Evolutionary conservation across 2,113 vertebrate genomes (phyloP).

Genomic region (Craseonycteris thonglongyai): DNA sequence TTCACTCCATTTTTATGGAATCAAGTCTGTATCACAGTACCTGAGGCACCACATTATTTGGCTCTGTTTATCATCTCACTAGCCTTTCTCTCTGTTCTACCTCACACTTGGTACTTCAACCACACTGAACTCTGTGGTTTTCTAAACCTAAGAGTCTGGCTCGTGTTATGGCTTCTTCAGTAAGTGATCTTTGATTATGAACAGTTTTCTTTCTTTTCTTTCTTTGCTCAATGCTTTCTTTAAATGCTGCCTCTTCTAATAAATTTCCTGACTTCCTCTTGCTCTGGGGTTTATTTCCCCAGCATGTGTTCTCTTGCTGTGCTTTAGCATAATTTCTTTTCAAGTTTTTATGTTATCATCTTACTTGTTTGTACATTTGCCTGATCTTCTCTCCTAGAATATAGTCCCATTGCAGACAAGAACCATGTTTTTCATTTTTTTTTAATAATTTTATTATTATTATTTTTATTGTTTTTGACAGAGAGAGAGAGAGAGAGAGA

Average conservation of each 20-base stretch:
- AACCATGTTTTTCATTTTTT: neutral
- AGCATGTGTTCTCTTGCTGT: rapidly evolving
- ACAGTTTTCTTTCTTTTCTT: no score
- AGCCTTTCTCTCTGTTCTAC: neutral
- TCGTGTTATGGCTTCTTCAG: neutral
- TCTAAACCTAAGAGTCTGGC: neutral
- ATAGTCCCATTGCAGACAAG: neutral
- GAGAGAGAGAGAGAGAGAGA: no score
- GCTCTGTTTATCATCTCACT: neutral
- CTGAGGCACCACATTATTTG: neutral
- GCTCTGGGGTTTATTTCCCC: neutral
- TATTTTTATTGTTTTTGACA: no score
- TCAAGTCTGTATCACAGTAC: neutral
- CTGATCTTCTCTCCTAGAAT: neutral
- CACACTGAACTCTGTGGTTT: neutral
- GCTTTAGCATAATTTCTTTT: neutral
- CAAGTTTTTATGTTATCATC: neutral
- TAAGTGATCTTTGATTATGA: neutral
- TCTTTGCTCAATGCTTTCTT: neutral
- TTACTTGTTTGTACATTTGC: neutral
- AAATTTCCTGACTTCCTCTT: neutral
- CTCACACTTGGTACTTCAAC: neutral
- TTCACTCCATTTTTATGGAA: neutral
- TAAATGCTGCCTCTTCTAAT: neutral
- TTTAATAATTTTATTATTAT: no score